These are phyloP conservation scores for Vulpes vulpes DNA, from an alignment of 2,113 vertebrate genomes.

Conservation along the genomic window DNA sequence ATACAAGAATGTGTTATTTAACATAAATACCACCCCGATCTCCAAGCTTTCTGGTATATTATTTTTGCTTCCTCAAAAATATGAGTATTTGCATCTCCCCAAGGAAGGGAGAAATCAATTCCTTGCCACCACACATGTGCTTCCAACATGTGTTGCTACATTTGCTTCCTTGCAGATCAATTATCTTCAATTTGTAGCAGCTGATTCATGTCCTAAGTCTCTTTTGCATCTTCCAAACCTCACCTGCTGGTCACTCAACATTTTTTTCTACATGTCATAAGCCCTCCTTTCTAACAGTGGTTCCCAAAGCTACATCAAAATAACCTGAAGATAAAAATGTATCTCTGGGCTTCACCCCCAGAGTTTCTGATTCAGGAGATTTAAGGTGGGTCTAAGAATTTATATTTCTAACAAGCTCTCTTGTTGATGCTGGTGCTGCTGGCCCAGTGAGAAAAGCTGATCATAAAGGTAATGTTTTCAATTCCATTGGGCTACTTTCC, in stretches of 20 bases:
- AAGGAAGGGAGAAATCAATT: background rate
- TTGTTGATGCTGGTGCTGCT: background rate
- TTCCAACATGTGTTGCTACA: background rate
- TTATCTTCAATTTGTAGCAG: background rate
- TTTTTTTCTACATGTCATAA: background rate
- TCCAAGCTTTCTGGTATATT: background rate
- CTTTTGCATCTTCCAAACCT: background rate
- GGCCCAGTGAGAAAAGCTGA: background rate
- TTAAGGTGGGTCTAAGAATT: background rate
- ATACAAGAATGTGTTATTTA: slow-evolving; percentile 15
- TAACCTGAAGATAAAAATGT: background rate
- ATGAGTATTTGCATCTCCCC: background rate
- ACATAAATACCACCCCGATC: background rate
- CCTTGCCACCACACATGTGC: background rate
- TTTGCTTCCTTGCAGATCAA: background rate
- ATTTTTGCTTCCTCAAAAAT: slow-evolving; percentile 57
- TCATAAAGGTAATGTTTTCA: background rate
- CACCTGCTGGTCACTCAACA: background rate
- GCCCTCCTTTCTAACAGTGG: background rate
- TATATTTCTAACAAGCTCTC: background rate
- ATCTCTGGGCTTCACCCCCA: background rate
- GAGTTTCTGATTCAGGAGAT: background rate
- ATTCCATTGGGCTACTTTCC: background rate
- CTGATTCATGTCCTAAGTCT: background rate
- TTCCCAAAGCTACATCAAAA: background rate